phyloP scores from a whole-genome alignment of 2,113 vertebrate species.

The Megatriorchis doriae region DNA sequence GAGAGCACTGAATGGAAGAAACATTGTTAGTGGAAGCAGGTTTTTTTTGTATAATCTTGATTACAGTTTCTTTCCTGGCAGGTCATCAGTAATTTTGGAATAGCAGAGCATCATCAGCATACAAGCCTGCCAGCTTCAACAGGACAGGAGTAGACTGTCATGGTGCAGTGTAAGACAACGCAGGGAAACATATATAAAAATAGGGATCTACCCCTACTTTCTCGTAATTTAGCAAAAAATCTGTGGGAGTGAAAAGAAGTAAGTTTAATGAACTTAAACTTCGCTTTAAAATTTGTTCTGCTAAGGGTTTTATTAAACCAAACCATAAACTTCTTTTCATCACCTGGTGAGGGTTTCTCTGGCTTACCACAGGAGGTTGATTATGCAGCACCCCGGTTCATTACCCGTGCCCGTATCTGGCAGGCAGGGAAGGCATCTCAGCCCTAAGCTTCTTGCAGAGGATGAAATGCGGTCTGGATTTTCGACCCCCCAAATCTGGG shows the following conservation, averaged over 20 bases:
- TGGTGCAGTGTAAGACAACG: neutral
- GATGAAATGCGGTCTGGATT: neutral
- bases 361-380: neutral
- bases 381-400: neutral
- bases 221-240: neutral
- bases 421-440: neutral
- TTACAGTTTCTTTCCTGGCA: neutral
- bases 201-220: neutral
- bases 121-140: neutral
- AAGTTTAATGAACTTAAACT: neutral
- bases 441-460: neutral
- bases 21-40: neutral
- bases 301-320: neutral
- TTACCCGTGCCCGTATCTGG: accelerated
- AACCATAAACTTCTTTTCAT: constrained; percentile 12
- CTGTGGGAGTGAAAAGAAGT: neutral
- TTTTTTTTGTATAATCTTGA: neutral
- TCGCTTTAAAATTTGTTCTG: neutral
- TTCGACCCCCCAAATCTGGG: neutral
- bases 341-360: neutral
- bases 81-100: neutral
- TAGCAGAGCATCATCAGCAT: neutral
- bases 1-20: neutral
- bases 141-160: neutral
- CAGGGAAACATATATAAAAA: neutral